phyloP scores from a whole-genome alignment of 2,113 vertebrate genomes.

The Perca fluviatilis region DNA sequence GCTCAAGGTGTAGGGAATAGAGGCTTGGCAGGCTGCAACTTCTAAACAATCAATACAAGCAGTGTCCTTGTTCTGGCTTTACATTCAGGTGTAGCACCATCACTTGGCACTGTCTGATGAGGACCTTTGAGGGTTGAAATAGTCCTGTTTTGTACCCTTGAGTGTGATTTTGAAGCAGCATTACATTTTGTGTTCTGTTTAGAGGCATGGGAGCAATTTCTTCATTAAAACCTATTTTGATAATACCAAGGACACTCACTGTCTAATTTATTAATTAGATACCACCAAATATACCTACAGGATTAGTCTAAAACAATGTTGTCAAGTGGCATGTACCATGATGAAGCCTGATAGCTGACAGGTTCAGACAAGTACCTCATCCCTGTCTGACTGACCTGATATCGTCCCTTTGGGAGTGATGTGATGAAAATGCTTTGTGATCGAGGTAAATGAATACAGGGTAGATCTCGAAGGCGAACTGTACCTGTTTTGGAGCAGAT shows the following conservation, averaged over 20 bases:
- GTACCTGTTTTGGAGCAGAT: constrained; percentile 94
- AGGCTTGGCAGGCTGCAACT: constrained; percentile 7
- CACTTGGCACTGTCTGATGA: constrained; percentile 24
- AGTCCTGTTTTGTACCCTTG: constrained; percentile 30
- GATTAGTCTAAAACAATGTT: constrained; percentile 2
- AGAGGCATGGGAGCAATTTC: constrained; percentile 23
- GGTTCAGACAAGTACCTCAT: constrained; percentile 15
- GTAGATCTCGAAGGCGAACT: neutral
- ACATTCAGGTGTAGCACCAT: constrained; percentile 38
- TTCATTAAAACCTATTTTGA: constrained; percentile 32
- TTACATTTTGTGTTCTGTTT: constrained; percentile 37
- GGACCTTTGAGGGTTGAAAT: constrained; percentile 39
- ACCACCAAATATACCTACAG: constrained; percentile 10
- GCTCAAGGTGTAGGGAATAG: neutral
- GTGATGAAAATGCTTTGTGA: constrained; percentile 15
- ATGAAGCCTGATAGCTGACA: constrained; percentile 27
- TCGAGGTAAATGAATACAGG: neutral
- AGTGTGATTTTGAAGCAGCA: constrained; percentile 42
- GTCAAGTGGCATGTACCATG: neutral
- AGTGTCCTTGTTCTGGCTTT: constrained; percentile 43
- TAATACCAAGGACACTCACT: constrained; percentile 39
- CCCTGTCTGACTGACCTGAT: constrained; percentile 1
- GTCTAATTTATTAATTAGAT: constrained; percentile 42
- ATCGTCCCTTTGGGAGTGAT: constrained; percentile 3
- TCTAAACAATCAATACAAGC: constrained; percentile 5